Base-by-base conservation (phyloP, 2,888 invertebrate species). In the Caenorhabditis wallacei region DNA sequence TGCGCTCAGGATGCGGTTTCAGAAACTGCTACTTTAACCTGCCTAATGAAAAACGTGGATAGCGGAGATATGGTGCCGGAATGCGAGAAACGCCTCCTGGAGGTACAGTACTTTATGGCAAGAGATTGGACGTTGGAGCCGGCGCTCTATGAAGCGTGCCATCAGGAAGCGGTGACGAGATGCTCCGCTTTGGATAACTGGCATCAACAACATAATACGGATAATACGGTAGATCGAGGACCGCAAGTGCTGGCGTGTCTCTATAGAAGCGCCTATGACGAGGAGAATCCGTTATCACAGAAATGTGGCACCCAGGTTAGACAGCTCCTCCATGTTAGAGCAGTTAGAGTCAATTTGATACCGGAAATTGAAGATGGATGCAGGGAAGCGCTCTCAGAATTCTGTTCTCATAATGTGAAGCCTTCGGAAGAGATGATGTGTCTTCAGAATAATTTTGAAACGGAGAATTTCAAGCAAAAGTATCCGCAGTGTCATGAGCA, bases 331-430 rank as follows among this genome's bases (percentile, higher is more conserved):
- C 94, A 96, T 37, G 96, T 96, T 92, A 94, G 98, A 84, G 97
- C 98, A 0, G 94, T 96, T 8, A 96, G 95, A 90, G 97, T 98
- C 1, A 96, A 97, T 92, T 94, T 99, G 51, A 95, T 97, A 90
- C 98, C 98, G 1, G 96, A 97, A 93, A 95, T 99, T 61, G 98
- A 98, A 93, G 95, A 95, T 89, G 94, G 94, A 46, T 99, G 99
- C 92, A 94, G 98, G 24, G 94, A 95, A 83, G 97, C 98, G 90
- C 94, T 99, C 22, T 95, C 96, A 0, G 94, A 94, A 79, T 94
- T 94, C 88, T 99, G 99, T 92, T 95, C 95, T 79, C 95, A 95
- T 87, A 95, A 95, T 48, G 89, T 90, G 2, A 80, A 89, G 69
- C 90, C 90, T 8, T 84, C 84, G 56, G 90, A 91, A 93, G 98